These are phyloP conservation scores for Enteromius thamalakanensis DNA, from an alignment of 2,797 vertebrate genomes.

Conservation along the genomic window DNA sequence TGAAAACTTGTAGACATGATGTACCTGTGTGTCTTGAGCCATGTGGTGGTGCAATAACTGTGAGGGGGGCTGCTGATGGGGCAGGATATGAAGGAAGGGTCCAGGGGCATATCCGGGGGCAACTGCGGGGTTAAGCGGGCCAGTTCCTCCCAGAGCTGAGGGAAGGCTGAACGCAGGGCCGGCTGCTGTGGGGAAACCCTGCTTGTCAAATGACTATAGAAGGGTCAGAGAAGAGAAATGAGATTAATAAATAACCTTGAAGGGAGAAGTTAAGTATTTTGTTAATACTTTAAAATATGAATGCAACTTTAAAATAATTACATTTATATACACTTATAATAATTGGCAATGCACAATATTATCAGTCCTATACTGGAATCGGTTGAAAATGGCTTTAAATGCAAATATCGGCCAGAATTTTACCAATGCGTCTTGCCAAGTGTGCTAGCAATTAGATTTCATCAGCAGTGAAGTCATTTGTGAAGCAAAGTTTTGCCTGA, in stretches of 20 bases:
- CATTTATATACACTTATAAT: background rate
- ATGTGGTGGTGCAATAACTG: conserved; percentile 96
- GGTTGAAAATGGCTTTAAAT: no score
- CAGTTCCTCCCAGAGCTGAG: conserved; percentile 89
- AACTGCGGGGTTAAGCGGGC: conserved; percentile 87
- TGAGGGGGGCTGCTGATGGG: conserved; percentile 95
- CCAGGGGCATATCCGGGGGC: conserved; percentile 89
- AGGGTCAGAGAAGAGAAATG: background rate
- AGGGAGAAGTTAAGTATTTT: background rate
- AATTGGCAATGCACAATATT: no score
- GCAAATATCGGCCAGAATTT: no score
- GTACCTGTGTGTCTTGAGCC: conserved; percentile 92
- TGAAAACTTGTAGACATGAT: conserved; percentile 34
- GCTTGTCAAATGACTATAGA: conserved; percentile 92
- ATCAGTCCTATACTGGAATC: no score
- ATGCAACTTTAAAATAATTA: background rate
- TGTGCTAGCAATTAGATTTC: no score
- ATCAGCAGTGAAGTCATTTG: no score
- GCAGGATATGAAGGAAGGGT: conserved; percentile 93
- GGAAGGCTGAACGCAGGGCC: conserved; percentile 93
- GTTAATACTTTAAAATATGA: background rate
- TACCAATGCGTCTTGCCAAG: no score
- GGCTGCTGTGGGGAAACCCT: conserved; percentile 94
- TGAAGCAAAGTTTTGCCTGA: no score
- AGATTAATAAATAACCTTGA: background rate